These are phyloP conservation scores for Rhinichthys klamathensis DNA, from an alignment of 2,113 vertebrate species.

Conservation along the genomic window DNA sequence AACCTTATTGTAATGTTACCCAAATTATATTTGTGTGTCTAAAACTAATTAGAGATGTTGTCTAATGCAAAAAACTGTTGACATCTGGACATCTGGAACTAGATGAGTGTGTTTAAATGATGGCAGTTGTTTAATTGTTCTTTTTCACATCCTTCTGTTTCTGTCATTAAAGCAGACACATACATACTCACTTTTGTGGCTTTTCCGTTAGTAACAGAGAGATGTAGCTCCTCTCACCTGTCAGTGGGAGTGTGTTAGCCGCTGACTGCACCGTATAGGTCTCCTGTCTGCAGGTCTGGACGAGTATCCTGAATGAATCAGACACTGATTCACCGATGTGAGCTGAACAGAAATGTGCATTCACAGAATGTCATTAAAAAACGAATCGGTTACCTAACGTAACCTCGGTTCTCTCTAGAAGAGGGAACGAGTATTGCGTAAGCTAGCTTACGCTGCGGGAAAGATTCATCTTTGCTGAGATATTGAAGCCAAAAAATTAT, in stretches of 20 bases:
- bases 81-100: no score
- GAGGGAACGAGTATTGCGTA: no score
- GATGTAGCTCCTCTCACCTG: background rate
- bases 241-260: constrained; percentile 6
- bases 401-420: no score
- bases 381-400: no score
- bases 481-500: no score
- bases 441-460: no score
- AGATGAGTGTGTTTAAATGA: background rate
- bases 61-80: no score
- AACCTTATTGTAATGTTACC: no score
- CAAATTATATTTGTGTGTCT: background rate
- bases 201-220: background rate
- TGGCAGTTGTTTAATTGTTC: background rate
- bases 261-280: constrained; percentile 4
- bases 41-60: no score
- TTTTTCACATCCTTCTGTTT: background rate
- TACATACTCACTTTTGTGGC: background rate
- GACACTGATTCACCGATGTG: constrained; percentile 3
- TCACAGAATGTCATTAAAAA: background rate
- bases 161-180: background rate
- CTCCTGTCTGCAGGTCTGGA: constrained; percentile 11
- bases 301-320: constrained; percentile 6
- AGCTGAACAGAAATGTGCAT: background rate
- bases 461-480: no score